Percentiles rank a stretch among this genome's conserved stretches.
Evolutionary conservation across 2,888 invertebrate species (phyloP).

Genomic region (Agrochola lota): DNA sequence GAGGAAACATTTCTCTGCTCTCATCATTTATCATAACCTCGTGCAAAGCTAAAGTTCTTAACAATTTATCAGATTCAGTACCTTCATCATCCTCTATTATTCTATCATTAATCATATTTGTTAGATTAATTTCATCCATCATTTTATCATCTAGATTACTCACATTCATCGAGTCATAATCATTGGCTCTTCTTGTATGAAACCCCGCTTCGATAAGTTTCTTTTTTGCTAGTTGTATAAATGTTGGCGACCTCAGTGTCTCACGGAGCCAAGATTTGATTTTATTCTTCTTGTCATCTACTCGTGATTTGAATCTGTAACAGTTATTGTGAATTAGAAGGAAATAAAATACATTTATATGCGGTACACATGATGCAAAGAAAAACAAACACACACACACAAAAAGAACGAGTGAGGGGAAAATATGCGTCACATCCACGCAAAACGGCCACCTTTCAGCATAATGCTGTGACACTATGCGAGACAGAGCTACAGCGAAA

Average conservation of each 20-base stretch:
- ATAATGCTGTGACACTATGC: too few species aligned
- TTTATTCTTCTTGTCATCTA: conserved; percentile 86
- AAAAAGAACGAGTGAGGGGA: too few species aligned
- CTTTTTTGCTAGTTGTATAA: conserved; percentile 83
- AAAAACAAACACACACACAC: too few species aligned
- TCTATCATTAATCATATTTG: conserved; percentile 82
- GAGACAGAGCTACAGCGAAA: too few species aligned
- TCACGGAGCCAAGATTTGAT: conserved; percentile 86
- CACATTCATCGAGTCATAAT: conserved; percentile 55
- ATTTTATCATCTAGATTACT: conserved; percentile 76
- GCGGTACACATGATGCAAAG: too few species aligned
- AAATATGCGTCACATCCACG: too few species aligned
- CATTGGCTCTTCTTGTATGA: conserved; percentile 66
- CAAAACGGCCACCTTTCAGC: too few species aligned
- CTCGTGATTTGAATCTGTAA: conserved; percentile 83
- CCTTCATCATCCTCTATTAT: conserved; percentile 79
- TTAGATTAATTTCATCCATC: conserved; percentile 83
- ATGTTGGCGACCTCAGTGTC: conserved; percentile 81
- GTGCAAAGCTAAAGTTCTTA: conserved; percentile 81
- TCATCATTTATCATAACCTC: conserved; percentile 76
- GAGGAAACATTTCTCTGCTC: conserved; percentile 42
- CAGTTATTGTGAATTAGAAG: not conserved
- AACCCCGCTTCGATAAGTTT: conserved; percentile 81
- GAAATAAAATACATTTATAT: too few species aligned
- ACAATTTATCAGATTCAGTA: conserved; percentile 78